These are phyloP conservation scores for Gari tellinella DNA, from an alignment of 2,888 invertebrate species.

Conservation along the genomic window DNA sequence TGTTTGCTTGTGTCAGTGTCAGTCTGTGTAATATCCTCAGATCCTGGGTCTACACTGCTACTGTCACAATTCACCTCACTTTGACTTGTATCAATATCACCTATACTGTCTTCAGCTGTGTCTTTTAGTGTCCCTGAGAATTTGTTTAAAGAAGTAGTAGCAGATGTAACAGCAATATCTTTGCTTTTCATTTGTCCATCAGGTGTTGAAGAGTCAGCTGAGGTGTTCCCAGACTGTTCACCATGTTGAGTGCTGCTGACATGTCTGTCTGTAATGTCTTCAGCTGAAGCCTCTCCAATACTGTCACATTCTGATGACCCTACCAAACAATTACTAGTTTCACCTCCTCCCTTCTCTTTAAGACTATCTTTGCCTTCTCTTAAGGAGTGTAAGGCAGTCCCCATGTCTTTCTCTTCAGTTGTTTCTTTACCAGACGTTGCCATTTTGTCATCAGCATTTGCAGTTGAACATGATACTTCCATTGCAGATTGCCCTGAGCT, in stretches of 20 bases:
- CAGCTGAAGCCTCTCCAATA: too few species aligned
- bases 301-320: too few species aligned
- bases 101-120: conserved; percentile 2
- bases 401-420: too few species aligned
- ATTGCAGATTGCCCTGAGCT: too few species aligned
- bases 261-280: too few species aligned
- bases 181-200: not conserved
- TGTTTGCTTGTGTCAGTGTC: not conserved
- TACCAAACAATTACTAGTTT: too few species aligned
- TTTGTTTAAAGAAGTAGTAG: not conserved
- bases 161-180: not conserved
- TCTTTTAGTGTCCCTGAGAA: not conserved
- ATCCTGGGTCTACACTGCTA: not conserved
- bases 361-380: too few species aligned
- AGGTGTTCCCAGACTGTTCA: not conserved
- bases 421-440: too few species aligned
- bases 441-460: too few species aligned
- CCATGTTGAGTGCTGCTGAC: not conserved
- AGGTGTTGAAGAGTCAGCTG: not conserved
- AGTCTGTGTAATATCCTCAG: not conserved
- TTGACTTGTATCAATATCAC: conserved; percentile 1
- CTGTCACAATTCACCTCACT: not conserved
- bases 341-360: too few species aligned
- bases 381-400: too few species aligned
- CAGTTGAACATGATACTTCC: too few species aligned